Conservation (phyloP, 2,888 invertebrate species). For the Myopa tessellatipennis region DNA sequence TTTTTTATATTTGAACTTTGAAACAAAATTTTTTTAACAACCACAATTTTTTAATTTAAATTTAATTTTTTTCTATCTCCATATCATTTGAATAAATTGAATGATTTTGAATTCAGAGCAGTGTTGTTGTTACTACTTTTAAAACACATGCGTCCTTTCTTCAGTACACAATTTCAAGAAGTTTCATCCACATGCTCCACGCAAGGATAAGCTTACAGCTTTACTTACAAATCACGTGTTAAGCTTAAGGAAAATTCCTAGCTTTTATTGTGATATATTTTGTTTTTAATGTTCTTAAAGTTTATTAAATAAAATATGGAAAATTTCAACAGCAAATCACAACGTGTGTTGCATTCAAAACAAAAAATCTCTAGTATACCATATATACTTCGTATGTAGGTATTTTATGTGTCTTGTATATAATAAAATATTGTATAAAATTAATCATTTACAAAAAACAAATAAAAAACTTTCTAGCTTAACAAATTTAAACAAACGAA, state of each 20-base stretch:
- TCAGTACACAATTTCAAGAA: background rate
- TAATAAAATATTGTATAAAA: conserved; percentile 4
- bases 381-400: no score
- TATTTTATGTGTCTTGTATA: no score
- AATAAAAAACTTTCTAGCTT: background rate
- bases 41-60: background rate
- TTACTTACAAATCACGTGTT: no score
- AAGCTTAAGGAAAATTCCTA: no score
- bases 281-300: background rate
- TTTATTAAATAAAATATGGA: conserved; percentile 17
- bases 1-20: no score
- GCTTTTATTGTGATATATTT: no score
- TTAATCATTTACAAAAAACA: no score
- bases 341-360: conserved; percentile 17
- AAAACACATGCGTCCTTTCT: background rate
- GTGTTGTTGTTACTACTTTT: background rate
- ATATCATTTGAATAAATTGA: no score
- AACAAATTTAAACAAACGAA: conserved; percentile 18
- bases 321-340: conserved; percentile 27
- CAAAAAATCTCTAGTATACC: background rate
- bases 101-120: background rate
- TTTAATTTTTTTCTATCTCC: background rate
- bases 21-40: background rate
- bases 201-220: no score
- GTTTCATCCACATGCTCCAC: background rate